phyloP scores from a whole-genome alignment of 1,140 invertebrate species.

The Cephus cinctus region DNA sequence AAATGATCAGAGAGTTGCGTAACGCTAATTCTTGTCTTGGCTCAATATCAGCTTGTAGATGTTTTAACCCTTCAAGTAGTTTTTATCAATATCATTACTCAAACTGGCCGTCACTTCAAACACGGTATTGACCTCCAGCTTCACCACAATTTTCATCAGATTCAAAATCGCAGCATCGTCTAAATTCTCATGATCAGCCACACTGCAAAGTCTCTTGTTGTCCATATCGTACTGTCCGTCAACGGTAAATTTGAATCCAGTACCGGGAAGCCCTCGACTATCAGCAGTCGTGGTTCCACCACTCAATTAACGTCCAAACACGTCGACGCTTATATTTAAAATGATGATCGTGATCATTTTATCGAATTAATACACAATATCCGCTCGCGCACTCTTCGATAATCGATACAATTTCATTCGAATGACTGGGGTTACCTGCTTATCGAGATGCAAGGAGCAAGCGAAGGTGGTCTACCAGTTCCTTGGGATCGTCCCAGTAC shows the following conservation, averaged over 20 bases:
- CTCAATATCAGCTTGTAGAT: slow-evolving; percentile 6
- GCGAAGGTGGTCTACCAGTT: too few species aligned
- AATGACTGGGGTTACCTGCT: too few species aligned
- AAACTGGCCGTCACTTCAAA: slow-evolving; percentile 9
- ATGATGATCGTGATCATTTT: too few species aligned
- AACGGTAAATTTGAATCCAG: slow-evolving; percentile 5
- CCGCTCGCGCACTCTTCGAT: slow-evolving; percentile 17
- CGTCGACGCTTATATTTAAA: slow-evolving; percentile 7
- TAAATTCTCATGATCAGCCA: slow-evolving; percentile 4
- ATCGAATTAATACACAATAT: background rate
- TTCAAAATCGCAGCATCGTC: slow-evolving; percentile 15
- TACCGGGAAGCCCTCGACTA: background rate
- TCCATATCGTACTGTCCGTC: slow-evolving; percentile 8
- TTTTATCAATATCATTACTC: slow-evolving; percentile 14
- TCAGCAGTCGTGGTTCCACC: background rate
- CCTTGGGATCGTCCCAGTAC: too few species aligned
- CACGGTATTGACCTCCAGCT: too few species aligned
- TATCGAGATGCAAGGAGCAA: slow-evolving; percentile 31
- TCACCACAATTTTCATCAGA: slow-evolving; percentile 8
- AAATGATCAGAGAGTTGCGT: too few species aligned
- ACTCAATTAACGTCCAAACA: slow-evolving; percentile 11
- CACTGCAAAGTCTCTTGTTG: slow-evolving; percentile 5
- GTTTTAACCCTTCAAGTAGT: background rate
- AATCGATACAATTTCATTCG: too few species aligned
- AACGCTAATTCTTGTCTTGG: too few species aligned